Percentiles rank a stretch among this genome's conserved stretches.
phyloP scores from a whole-genome alignment of 2,888 invertebrate species.

The Heliconius charithonia region DNA sequence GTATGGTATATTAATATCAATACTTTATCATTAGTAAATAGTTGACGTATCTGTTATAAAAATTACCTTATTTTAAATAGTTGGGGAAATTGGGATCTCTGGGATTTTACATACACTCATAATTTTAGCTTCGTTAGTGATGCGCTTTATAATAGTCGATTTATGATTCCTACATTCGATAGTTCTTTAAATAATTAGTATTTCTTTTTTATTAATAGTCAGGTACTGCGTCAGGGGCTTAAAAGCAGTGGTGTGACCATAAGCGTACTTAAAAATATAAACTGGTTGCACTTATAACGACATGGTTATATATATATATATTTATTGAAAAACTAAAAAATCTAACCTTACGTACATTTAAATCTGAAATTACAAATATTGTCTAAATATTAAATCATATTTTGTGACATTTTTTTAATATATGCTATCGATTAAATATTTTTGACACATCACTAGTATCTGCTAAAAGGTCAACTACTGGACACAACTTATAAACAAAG shows the following conservation, averaged over 20 bases:
- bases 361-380: neutral
- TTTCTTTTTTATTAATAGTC: neutral
- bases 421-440: constrained; percentile 29
- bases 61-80: constrained; percentile 4
- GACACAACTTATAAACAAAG: constrained; percentile 40
- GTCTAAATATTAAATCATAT: neutral
- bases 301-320: neutral
- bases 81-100: constrained; percentile 10
- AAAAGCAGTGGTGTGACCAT: neutral
- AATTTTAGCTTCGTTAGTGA: neutral
- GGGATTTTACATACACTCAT: constrained; percentile 8
- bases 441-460: constrained; percentile 34
- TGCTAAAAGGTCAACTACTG: constrained; percentile 26
- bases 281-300: neutral
- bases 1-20: neutral
- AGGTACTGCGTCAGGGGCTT: neutral
- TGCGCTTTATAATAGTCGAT: neutral
- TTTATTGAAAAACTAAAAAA: neutral
- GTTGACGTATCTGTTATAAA: neutral
- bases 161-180: neutral
- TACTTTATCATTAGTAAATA: neutral
- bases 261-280: neutral
- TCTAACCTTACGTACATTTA: neutral
- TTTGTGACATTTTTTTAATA: neutral
- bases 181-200: neutral